Percentiles rank a stretch among this genome's conserved stretches.
Conservation (phyloP, 1,140 invertebrate genomes). For the Drosophila serrata region DNA sequence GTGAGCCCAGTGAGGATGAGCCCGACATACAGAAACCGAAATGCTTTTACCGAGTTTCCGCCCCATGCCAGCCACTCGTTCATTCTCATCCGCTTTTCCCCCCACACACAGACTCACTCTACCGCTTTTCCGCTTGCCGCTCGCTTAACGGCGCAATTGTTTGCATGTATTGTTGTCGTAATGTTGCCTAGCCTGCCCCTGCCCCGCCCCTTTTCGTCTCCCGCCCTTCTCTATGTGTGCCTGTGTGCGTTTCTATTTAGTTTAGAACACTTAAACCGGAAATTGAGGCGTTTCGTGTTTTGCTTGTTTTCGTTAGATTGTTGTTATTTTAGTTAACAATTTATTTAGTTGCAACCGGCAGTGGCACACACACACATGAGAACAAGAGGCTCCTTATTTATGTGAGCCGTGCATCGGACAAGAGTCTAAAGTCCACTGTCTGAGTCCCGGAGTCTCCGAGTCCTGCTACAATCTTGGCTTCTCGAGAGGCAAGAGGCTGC, state of each 20-base stretch:
- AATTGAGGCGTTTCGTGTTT: constrained; percentile 84
- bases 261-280: constrained; percentile 83
- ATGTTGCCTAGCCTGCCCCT: constrained; percentile 17
- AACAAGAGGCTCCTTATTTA: constrained; percentile 53
- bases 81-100: constrained; percentile 36
- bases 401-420: constrained; percentile 58
- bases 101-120: no score
- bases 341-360: constrained; percentile 75
- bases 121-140: constrained; percentile 22
- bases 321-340: constrained; percentile 84
- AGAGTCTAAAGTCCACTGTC: constrained; percentile 11
- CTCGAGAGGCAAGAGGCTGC: not conserved
- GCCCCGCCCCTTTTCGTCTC: not conserved
- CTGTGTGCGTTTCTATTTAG: constrained; percentile 71
- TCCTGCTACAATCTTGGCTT: constrained; percentile 2
- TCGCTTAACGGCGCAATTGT: constrained; percentile 64
- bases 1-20: constrained; percentile 48
- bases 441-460: not conserved
- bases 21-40: constrained; percentile 69
- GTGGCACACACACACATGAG: constrained; percentile 27
- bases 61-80: constrained; percentile 64
- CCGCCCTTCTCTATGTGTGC: constrained; percentile 3
- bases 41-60: constrained; percentile 81
- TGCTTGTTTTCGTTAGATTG: constrained; percentile 82
- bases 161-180: constrained; percentile 62